Evolutionary conservation across 2,888 invertebrate genomes (phyloP), one percentile per base, ranked within the genome.

Genomic region (Craniophora ligustri): DNA sequence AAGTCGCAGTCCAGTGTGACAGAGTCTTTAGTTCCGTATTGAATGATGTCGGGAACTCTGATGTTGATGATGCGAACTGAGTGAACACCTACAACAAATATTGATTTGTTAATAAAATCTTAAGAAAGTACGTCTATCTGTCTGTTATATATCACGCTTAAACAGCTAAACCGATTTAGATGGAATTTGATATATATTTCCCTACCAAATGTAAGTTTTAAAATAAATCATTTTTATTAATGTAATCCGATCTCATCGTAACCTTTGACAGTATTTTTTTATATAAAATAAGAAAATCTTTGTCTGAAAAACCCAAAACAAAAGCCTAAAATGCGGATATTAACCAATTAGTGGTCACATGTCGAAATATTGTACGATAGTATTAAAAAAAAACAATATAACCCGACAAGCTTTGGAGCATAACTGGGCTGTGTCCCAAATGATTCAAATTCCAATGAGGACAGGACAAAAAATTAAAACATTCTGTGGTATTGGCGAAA

Each of bases 1-100:
- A 96, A 97, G 75, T 96, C 95, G 76, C 97, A 97, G 84, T 97
- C 97, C 59, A 97, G 87, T 2, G 96, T 93, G 30, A 95, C 93
- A 3, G 95, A 91, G 36, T 94, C 93, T 38, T 89, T 90, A 8
- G 94, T 94, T 4, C 95, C 95, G 59, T 94, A 94, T 59, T 93
- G 94, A 26, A 95, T 93, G 4, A 94, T 91, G 66, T 94, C 93
- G 2, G 95, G 95, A 7, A 95, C 95, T 21, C 94, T 86, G 68
- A 95, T 94, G 66, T 93, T 94, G 36, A 94, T 93, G 67, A 96
- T 95, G 41, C 94, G 91, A 3, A 95, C 95, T 53, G 95, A 94
- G 16, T 89, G 84, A 16, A 93, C 94, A 81, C 94, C 95, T 95
- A 35, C 1, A 58, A 60, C 7, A 31, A 48, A 13, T 19, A 8